Percentiles rank a stretch among this genome's conserved stretches.
phyloP scores from a whole-genome alignment of 2,113 vertebrate species.

The Bettongia penicillata region DNA sequence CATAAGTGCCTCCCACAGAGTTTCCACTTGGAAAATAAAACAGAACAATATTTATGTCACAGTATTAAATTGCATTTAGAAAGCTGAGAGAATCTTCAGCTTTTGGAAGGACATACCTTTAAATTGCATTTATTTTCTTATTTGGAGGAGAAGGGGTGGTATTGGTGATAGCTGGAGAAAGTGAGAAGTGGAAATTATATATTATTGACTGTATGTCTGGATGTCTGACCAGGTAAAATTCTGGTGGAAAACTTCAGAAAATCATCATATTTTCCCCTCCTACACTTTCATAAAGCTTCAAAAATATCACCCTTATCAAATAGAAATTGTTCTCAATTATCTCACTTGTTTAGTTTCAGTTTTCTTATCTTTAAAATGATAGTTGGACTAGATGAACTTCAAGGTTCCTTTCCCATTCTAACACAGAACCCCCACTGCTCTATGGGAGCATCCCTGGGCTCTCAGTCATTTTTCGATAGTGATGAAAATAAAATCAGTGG shows the following conservation, averaged over 20 bases:
- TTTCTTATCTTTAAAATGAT: background rate
- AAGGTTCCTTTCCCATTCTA: background rate
- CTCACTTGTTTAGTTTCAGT: background rate
- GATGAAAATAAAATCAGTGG: background rate
- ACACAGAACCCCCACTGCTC: background rate
- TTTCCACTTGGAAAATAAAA: background rate
- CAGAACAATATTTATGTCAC: background rate
- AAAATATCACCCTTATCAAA: background rate
- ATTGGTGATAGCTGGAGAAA: background rate
- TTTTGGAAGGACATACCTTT: background rate
- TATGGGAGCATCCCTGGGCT: background rate
- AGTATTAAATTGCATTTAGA: background rate
- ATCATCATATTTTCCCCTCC: background rate
- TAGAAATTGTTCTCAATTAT: background rate
- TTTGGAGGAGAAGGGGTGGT: background rate
- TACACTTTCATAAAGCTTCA: background rate
- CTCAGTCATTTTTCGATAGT: background rate
- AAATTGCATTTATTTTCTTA: background rate
- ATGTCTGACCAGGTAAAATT: background rate
- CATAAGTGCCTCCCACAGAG: background rate
- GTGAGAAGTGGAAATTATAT: background rate
- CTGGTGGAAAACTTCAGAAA: background rate
- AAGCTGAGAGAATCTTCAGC: background rate
- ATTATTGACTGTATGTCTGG: background rate
- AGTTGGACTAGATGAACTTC: background rate